Base-by-base conservation (phyloP, 2,797 vertebrate species). In the Trachops cirrhosus region DNA sequence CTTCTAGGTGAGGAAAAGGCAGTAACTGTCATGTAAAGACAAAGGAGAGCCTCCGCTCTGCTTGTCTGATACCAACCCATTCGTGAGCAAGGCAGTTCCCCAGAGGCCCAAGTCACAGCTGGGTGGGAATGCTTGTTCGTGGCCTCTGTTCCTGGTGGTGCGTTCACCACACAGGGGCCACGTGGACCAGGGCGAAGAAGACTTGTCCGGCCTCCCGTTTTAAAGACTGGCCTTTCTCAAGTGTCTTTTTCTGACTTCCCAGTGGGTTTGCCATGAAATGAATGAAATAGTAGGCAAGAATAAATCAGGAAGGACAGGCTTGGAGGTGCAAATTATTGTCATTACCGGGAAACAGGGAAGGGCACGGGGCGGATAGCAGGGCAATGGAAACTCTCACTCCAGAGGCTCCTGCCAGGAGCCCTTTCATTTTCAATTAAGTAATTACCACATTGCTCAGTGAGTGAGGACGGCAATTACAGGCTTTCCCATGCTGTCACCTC, bases 11-110 rank as follows among this genome's bases (percentile, higher is more conserved):
- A 0, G 11, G 80, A 37, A 8, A 70, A 46, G n/a, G 12, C 48
- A 83, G 12, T 44, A 46, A 34, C 79, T 41, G 44, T n/a, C 64
- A 34, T 75, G 89, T 44, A 84, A 70, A 90, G 85, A 80, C 80
- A 77, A 50, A 79, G 70, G 83, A 70, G 67, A 64, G 24, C 52
- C 59, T 85, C 41, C 12, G 16, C 34, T 79, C 71, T 44, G 26
- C 21, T 44, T 37, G 74, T 34, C 19, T 0, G 5, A 34, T 46
- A 73, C 19, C 52, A 22, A 16, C 26, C 50, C 32, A 32, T 26
- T 77, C 26, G n/a, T 54, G n/a, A n/a, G 71, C 44, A 34, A 24
- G 48, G n/a, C 16, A 12, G 10, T 6, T 77, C 44, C 26, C 16
- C 78, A 82, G 62, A 86, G 94, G 80, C 86, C 73, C 77, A 29